Percentiles rank a stretch among this genome's conserved stretches.
Conservation (phyloP, 2,888 invertebrate species). For the Drosophila neonasuta region DNA sequence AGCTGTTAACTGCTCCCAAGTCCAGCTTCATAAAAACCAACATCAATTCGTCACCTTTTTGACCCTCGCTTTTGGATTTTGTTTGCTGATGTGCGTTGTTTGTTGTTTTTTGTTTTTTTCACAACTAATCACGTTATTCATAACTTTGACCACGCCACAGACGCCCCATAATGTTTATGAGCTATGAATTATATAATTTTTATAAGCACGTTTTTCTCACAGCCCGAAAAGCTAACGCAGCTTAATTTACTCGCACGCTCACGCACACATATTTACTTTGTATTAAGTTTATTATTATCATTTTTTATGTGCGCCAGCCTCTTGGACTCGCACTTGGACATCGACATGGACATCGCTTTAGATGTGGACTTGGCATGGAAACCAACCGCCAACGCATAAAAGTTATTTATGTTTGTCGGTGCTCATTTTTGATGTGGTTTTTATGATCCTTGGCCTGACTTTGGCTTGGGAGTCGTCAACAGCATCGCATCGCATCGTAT, state of each 20-base stretch:
- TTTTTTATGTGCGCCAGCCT: constrained; percentile 64
- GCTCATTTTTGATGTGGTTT: constrained; percentile 72
- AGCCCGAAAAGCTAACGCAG: constrained; percentile 53
- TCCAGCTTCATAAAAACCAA: constrained; percentile 27
- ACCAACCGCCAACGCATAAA: constrained; percentile 55
- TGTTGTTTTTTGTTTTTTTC: constrained; percentile 30
- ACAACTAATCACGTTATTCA: constrained; percentile 78
- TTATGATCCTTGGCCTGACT: constrained; percentile 55
- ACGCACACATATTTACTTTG: constrained; percentile 72
- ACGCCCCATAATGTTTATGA: constrained; percentile 71
- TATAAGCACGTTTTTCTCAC: constrained; percentile 68
- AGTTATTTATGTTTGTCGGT: constrained; percentile 69
- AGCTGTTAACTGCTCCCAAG: constrained; percentile 16
- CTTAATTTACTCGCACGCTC: constrained; percentile 73
- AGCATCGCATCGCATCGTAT: constrained; percentile 9
- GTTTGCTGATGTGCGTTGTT: constrained; percentile 16
- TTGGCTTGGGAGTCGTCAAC: constrained; percentile 46
- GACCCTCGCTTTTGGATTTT: constrained; percentile 9
- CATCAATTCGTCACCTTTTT: constrained; percentile 47
- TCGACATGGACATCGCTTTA: constrained; percentile 15
- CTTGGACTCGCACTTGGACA: constrained; percentile 13
- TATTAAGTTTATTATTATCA: constrained; percentile 77
- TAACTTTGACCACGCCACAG: constrained; percentile 61
- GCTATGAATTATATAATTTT: constrained; percentile 77
- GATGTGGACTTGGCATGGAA: constrained; percentile 8